Evolutionary conservation across 2,113 vertebrate genomes (phyloP).

Genomic region (Picathartes gymnocephalus): DNA sequence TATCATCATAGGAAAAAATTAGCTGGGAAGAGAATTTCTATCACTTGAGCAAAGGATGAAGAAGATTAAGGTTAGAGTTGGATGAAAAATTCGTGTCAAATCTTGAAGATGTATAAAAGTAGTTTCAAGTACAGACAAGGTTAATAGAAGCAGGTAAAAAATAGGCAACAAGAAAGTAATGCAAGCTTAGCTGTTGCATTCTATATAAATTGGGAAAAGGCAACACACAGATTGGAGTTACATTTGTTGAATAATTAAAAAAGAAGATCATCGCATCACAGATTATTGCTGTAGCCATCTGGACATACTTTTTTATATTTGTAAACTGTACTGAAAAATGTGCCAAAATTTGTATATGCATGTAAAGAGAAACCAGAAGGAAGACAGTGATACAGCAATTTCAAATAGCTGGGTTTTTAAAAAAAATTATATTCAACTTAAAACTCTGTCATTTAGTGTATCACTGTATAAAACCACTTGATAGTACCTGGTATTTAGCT

Average conservation of each 20-base stretch:
- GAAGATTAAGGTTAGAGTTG: not conserved
- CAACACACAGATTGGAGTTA: not conserved
- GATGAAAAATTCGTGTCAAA: not conserved
- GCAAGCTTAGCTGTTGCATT: not conserved
- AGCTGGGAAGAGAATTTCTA: not conserved
- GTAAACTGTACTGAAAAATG: not conserved
- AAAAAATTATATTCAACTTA: not conserved
- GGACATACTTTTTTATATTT: not conserved
- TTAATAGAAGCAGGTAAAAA: not conserved
- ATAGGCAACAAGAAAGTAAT: not conserved
- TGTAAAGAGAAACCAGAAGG: not conserved
- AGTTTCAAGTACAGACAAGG: not conserved
- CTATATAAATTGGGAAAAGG: not conserved
- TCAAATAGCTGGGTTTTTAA: not conserved
- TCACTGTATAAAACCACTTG: not conserved
- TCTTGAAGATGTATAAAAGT: not conserved
- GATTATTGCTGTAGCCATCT: not conserved
- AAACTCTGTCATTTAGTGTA: not conserved
- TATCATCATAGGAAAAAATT: not conserved
- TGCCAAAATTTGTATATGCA: not conserved
- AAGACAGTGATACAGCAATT: not conserved
- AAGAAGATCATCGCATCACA: not conserved
- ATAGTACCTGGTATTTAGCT: not conserved
- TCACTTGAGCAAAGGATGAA: not conserved
- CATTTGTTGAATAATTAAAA: not conserved